These are phyloP conservation scores for Helicoverpa armigera DNA, from an alignment of 1,140 invertebrate genomes.

Conservation along the genomic window DNA sequence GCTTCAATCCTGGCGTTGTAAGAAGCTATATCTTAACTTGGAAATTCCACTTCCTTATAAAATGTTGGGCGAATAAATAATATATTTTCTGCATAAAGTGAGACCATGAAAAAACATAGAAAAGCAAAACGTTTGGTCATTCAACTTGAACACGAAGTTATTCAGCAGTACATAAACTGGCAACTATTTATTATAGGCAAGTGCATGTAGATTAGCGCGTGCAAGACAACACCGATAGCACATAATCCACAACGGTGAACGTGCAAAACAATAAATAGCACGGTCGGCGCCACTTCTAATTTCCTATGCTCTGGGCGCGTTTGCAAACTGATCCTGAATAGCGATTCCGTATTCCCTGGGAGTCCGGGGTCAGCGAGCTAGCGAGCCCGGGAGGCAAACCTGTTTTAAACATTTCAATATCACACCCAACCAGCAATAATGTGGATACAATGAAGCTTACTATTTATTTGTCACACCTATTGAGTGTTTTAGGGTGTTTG, in stretches of 20 bases:
- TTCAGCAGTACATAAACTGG: slow-evolving; percentile 31
- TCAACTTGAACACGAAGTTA: slow-evolving; percentile 31
- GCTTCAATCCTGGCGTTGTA: neutral
- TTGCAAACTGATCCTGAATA: slow-evolving; percentile 68
- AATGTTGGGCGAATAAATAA: neutral
- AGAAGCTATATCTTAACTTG: neutral
- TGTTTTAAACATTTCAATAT: slow-evolving; percentile 84
- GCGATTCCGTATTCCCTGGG: slow-evolving; percentile 77
- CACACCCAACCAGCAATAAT: slow-evolving; percentile 65
- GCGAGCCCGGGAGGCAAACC: slow-evolving; percentile 75
- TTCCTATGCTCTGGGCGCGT: slow-evolving; percentile 67
- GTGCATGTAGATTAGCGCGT: slow-evolving; percentile 42
- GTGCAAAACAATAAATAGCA: slow-evolving; percentile 72
- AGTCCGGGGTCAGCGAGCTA: slow-evolving; percentile 77
- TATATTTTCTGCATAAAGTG: neutral
- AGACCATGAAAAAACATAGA: neutral
- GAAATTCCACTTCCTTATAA: too few relatives aligned
- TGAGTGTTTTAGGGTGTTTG: slow-evolving; percentile 14
- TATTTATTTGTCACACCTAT: slow-evolving; percentile 67
- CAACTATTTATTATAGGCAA: slow-evolving; percentile 32
- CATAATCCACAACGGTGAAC: slow-evolving; percentile 56
- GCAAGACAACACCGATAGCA: slow-evolving; percentile 46
- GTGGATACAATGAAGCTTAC: slow-evolving; percentile 43
- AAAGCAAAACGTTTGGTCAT: slow-evolving; percentile 3
- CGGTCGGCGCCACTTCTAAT: slow-evolving; percentile 78